These are phyloP conservation scores for Variabilichromis moorii DNA, from an alignment of 2,113 vertebrate species.

Conservation along the genomic window DNA sequence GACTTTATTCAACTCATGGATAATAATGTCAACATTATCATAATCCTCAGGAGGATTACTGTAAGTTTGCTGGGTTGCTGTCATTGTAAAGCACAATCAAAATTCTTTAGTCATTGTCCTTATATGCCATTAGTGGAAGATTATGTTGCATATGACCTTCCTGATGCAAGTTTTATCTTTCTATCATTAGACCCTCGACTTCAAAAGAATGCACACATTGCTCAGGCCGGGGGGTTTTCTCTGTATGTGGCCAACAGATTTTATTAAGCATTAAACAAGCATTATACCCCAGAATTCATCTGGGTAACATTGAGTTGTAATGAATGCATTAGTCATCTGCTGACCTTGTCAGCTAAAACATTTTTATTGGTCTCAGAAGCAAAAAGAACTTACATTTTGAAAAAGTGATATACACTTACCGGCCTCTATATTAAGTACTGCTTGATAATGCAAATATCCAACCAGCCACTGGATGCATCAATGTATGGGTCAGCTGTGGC, in stretches of 20 bases:
- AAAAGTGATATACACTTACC: background rate
- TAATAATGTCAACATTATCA: background rate
- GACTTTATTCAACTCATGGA: background rate
- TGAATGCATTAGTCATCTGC: background rate
- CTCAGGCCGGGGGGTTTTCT: background rate
- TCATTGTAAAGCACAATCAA: background rate
- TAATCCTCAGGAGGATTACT: background rate
- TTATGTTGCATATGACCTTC: background rate
- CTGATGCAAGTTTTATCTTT: background rate
- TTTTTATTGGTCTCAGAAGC: background rate
- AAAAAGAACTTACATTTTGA: background rate
- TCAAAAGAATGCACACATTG: background rate
- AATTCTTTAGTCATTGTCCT: background rate
- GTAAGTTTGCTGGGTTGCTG: background rate
- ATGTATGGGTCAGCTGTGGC: background rate
- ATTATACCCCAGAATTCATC: background rate
- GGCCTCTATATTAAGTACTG: background rate
- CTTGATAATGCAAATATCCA: background rate
- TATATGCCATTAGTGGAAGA: background rate
- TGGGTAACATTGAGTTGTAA: background rate
- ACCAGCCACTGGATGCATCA: background rate
- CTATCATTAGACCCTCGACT: background rate
- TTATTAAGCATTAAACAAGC: background rate
- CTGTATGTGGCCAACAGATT: background rate
- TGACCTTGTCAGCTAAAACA: background rate